Percentiles rank a stretch among this genome's conserved stretches.
These are phyloP conservation scores for Rhyacichthys aspro DNA, from an alignment of 2,797 vertebrate species.

Conservation along the genomic window DNA sequence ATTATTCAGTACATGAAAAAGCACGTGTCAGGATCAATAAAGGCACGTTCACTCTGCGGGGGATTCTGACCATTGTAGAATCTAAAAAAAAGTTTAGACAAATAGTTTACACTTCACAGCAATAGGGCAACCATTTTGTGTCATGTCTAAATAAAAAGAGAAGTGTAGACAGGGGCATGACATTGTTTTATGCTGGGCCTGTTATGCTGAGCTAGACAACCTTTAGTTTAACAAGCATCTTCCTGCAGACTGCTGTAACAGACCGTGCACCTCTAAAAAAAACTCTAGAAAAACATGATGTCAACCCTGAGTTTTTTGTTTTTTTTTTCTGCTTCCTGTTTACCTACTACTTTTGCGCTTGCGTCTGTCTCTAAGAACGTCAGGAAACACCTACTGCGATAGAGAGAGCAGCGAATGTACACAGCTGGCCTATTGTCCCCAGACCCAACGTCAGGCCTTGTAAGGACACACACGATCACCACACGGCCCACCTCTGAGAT, in stretches of 20 bases:
- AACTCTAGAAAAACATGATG: slow-evolving; percentile 51
- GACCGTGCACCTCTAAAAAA: slow-evolving; percentile 36
- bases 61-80: background rate
- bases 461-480: slow-evolving; percentile 56
- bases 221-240: slow-evolving; percentile 40
- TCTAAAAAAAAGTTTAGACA: background rate
- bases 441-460: slow-evolving; percentile 55
- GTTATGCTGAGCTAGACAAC: slow-evolving; percentile 37
- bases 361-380: slow-evolving; percentile 40
- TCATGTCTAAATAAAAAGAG: background rate
- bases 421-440: slow-evolving; percentile 58
- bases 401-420: slow-evolving; percentile 38
- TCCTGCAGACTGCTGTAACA: slow-evolving; percentile 31
- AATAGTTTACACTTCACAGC: background rate
- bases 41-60: background rate
- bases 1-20: slow-evolving; percentile 39
- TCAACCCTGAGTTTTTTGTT: slow-evolving; percentile 34
- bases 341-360: slow-evolving; percentile 50
- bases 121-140: background rate
- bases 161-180: slow-evolving; percentile 14
- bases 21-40: slow-evolving; percentile 16
- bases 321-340: slow-evolving; percentile 74
- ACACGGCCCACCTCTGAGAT: slow-evolving; percentile 5
- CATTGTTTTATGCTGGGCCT: background rate
- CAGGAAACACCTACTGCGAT: slow-evolving; percentile 64